These are phyloP conservation scores for Periphyllus acericola DNA, from an alignment of 2,888 invertebrate genomes.

Conservation along the genomic window DNA sequence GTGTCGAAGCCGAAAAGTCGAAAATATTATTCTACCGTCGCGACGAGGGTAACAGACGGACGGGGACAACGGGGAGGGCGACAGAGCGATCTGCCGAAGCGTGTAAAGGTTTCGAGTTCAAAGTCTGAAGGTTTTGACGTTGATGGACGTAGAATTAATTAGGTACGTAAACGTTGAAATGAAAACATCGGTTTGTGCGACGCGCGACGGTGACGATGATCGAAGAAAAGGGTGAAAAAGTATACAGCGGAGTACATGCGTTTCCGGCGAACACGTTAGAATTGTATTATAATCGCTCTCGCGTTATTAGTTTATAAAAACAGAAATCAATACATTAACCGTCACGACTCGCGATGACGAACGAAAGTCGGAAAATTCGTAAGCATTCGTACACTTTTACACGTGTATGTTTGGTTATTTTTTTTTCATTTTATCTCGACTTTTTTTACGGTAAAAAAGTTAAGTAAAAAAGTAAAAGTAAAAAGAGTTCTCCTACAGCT, in stretches of 20 bases:
- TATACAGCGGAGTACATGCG: background rate
- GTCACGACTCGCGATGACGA: too few species aligned
- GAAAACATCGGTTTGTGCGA: background rate
- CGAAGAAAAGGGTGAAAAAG: too few species aligned
- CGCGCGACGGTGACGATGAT: too few species aligned
- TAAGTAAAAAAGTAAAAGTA: too few species aligned
- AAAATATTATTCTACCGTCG: background rate
- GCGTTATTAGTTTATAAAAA: constrained; percentile 17
- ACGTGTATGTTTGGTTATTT: background rate
- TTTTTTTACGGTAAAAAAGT: too few species aligned
- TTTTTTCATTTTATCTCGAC: background rate
- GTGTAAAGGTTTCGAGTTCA: background rate
- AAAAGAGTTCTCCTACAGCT: too few species aligned
- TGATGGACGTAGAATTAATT: constrained; percentile 22
- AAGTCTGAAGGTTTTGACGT: background rate
- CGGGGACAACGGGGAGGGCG: background rate
- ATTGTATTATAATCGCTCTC: background rate
- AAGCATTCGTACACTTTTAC: background rate
- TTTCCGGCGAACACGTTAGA: too few species aligned
- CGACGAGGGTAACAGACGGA: background rate
- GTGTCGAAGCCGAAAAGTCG: constrained; percentile 9
- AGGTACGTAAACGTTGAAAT: background rate
- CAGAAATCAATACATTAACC: background rate
- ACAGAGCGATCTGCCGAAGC: background rate
- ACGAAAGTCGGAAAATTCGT: background rate